phyloP scores from a whole-genome alignment of 2,797 vertebrate species.

The Carduelis carduelis region DNA sequence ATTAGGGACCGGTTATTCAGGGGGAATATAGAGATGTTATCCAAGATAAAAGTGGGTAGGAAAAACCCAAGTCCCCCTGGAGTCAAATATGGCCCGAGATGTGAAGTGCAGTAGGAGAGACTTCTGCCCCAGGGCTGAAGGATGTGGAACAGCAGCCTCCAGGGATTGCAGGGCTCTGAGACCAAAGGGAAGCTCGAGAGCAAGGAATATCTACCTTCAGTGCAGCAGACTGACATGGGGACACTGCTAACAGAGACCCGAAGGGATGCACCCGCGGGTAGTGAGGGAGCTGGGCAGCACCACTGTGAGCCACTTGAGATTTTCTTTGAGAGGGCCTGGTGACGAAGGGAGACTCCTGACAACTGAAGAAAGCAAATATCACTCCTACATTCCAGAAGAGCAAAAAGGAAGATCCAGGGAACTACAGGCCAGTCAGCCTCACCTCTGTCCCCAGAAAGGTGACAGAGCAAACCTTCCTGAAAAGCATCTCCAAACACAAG shows the following conservation, averaged over 20 bases:
- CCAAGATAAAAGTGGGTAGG: not conserved
- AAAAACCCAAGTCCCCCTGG: not conserved
- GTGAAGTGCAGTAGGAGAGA: not conserved
- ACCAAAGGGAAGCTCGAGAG: not conserved
- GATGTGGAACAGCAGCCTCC: not conserved
- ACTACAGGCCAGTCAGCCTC: not conserved
- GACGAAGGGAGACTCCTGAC: not conserved
- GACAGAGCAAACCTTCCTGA: not conserved
- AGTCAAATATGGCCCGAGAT: not conserved
- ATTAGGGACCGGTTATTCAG: not conserved
- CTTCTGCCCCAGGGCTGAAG: not conserved
- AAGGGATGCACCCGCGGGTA: not conserved
- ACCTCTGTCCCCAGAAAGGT: not conserved
- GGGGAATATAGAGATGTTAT: not conserved
- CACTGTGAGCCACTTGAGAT: not conserved
- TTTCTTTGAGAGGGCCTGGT: not conserved
- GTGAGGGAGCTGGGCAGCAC: not conserved
- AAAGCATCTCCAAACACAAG: not conserved
- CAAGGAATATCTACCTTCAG: not conserved
- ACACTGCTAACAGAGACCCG: not conserved
- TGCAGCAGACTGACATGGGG: not conserved
- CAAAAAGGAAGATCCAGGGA: not conserved
- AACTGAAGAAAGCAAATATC: not conserved
- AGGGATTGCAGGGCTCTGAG: not conserved
- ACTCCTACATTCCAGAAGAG: not conserved